Conservation (phyloP, 2,797 vertebrate genomes). For the Spinus olivaceus region DNA sequence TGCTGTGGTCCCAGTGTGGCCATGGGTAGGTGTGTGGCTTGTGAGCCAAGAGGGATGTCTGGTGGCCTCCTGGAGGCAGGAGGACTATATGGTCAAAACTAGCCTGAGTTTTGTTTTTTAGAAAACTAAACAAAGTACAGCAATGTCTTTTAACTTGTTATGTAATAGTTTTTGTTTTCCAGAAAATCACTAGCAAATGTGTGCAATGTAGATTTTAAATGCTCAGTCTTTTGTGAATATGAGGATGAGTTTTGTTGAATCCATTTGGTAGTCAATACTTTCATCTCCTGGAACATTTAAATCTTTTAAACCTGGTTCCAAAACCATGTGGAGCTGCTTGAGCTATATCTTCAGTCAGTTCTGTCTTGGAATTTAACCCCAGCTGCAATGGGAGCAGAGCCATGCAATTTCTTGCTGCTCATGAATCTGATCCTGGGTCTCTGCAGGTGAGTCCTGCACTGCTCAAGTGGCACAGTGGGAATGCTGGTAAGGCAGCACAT, state of each 20-base stretch:
- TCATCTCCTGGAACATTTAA: neutral
- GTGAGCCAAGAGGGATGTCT: no score
- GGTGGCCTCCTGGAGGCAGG: neutral
- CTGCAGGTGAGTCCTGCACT: neutral
- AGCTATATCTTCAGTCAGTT: neutral
- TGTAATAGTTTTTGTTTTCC: neutral
- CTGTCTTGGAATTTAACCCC: neutral
- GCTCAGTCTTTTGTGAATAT: neutral
- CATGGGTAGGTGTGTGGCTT: neutral
- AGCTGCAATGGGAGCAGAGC: neutral
- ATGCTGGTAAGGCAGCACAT: neutral
- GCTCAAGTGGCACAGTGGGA: neutral
- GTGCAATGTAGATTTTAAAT: neutral
- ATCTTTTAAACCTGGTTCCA: neutral
- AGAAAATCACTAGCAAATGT: neutral
- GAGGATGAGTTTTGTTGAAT: neutral
- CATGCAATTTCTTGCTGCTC: neutral
- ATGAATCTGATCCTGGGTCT: neutral
- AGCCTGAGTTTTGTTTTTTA: neutral
- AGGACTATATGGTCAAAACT: neutral
- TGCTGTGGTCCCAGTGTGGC: accelerated
- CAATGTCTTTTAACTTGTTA: neutral
- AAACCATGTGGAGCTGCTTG: neutral
- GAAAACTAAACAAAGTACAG: neutral
- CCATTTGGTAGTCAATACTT: neutral